Conservation (phyloP, 2,888 invertebrate genomes). For the Clanis bilineata region DNA sequence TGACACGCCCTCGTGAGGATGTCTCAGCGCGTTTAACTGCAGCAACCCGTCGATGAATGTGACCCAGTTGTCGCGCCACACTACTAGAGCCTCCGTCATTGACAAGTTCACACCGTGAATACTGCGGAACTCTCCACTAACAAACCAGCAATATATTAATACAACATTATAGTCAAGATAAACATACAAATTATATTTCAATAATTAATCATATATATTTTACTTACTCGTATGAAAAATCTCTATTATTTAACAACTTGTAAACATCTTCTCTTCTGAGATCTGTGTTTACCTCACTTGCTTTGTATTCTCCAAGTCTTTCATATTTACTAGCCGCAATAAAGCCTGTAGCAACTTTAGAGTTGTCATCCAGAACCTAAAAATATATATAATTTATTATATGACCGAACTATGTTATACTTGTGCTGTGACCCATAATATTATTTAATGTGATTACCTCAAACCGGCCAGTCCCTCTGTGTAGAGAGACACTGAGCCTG, state of each 20-base stretch:
- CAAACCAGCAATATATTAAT: background rate
- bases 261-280: constrained; percentile 46
- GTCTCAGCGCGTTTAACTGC: constrained; percentile 86
- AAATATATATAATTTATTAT: background rate
- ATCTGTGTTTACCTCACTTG: constrained; percentile 23
- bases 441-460: constrained; percentile 45
- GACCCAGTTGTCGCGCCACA: constrained; percentile 84
- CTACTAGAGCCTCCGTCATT: constrained; percentile 4
- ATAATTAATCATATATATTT: background rate
- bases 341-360: constrained; percentile 43
- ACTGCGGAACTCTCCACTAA: constrained; percentile 15
- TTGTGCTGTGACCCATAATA: background rate
- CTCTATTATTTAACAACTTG: constrained; percentile 38
- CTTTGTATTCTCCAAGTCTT: background rate
- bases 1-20: constrained; percentile 80
- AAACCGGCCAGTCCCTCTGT: constrained; percentile 81
- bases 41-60: constrained; percentile 90
- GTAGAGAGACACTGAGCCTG: constrained; percentile 79
- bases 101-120: background rate
- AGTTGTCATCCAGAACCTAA: constrained; percentile 42
- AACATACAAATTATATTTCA: background rate
- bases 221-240: constrained; percentile 45
- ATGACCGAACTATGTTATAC: background rate
- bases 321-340: constrained; percentile 19
- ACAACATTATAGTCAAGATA: background rate